phyloP scores from a whole-genome alignment of 2,888 invertebrate genomes.

The Tetragnatha montana region DNA sequence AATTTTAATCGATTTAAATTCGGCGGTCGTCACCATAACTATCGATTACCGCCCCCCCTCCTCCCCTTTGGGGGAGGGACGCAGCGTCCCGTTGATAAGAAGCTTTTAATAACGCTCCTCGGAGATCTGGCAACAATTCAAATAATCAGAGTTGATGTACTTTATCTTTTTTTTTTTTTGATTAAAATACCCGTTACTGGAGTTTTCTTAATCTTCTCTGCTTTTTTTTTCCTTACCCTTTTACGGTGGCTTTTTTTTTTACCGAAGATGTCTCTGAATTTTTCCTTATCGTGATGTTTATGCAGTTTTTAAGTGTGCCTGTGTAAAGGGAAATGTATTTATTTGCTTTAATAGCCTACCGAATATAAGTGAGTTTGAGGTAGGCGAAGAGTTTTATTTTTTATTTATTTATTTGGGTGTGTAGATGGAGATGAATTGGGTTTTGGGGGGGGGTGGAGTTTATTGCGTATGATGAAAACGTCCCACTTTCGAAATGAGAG shows the following conservation, averaged over 20 bases:
- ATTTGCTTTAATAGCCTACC: conserved; percentile 43
- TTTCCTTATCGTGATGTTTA: conserved; percentile 41
- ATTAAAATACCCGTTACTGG: conserved; percentile 45
- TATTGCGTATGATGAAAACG: neutral
- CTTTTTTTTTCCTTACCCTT: neutral
- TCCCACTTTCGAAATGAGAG: neutral
- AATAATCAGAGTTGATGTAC: conserved; percentile 63
- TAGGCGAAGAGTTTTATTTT: conserved; percentile 5
- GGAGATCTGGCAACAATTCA: conserved; percentile 56
- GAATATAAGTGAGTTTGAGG: conserved; percentile 8
- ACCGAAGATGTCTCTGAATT: conserved; percentile 10
- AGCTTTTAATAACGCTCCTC: conserved; percentile 58
- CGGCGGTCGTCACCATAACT: conserved; percentile 52
- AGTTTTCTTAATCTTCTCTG: conserved; percentile 45
- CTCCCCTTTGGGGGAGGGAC: conserved; percentile 13
- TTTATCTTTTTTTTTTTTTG: conserved; percentile 50
- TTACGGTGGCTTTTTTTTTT: conserved; percentile 18
- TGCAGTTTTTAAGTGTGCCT: conserved; percentile 18
- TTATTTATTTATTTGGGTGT: conserved; percentile 5
- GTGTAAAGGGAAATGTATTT: conserved; percentile 22
- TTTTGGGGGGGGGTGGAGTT: neutral
- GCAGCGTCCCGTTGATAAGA: conserved; percentile 48
- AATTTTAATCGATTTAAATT: conserved; percentile 65
- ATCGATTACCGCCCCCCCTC: conserved; percentile 29
- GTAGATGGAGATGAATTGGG: neutral